These are phyloP conservation scores for Calvadosia cruxmelitensis DNA, from an alignment of 30 jellyfish, hydroid and myxozoan species.

Conservation along the genomic window DNA sequence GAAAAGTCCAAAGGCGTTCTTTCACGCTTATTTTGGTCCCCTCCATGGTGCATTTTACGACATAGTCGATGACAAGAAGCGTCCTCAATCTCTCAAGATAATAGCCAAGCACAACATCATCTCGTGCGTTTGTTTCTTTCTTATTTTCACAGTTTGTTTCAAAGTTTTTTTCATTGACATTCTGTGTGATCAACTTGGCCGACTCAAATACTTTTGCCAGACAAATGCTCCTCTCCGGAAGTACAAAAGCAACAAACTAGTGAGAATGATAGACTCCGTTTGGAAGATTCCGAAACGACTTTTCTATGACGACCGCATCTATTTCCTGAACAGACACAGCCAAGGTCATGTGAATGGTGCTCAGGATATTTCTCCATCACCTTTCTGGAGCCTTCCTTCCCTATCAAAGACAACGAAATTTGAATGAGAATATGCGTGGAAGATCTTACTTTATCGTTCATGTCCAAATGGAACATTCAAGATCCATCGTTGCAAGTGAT, in stretches of 20 bases:
- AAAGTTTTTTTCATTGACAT: slow-evolving; percentile 63
- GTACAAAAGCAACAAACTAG: too few relatives aligned
- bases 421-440: too few relatives aligned
- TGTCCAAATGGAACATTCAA: too few relatives aligned
- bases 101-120: slow-evolving; percentile 42
- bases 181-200: slow-evolving; percentile 57
- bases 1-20: slow-evolving; percentile 39
- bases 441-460: too few relatives aligned
- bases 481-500: too few relatives aligned
- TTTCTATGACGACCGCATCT: neutral
- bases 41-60: slow-evolving; percentile 66
- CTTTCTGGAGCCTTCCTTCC: too few relatives aligned
- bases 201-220: slow-evolving; percentile 43
- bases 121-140: too few relatives aligned
- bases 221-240: slow-evolving; percentile 8
- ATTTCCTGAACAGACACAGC: too few relatives aligned
- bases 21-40: slow-evolving; percentile 71
- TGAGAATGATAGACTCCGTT: neutral
- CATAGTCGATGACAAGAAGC: slow-evolving; percentile 45
- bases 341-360: too few relatives aligned
- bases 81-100: slow-evolving; percentile 36
- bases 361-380: too few relatives aligned
- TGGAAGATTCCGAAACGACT: neutral
- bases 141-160: too few relatives aligned
- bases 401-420: too few relatives aligned